These are phyloP conservation scores for Chloroclystis v-ata DNA, from an alignment of 2,888 invertebrate species.

Conservation along the genomic window DNA sequence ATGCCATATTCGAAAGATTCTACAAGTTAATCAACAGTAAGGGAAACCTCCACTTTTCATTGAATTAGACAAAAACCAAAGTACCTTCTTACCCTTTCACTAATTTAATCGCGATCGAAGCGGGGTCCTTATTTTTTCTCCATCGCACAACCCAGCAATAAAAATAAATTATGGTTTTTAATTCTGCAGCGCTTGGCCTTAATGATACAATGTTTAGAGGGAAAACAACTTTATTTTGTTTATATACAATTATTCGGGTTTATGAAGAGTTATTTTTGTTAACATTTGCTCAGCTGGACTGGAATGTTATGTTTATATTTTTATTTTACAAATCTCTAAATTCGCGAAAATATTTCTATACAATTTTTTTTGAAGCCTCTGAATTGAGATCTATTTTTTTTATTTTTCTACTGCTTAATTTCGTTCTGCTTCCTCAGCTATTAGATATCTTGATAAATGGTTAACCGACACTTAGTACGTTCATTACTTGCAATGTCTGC, in stretches of 20 bases:
- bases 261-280: conserved; percentile 11
- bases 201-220: conserved; percentile 22
- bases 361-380: too few species aligned
- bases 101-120: conserved; percentile 64
- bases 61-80: conserved; percentile 42
- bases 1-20: neutral
- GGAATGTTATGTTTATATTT: neutral
- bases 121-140: conserved; percentile 41
- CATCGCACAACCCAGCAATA: conserved; percentile 50
- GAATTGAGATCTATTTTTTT: too few species aligned
- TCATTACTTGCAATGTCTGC: conserved; percentile 11
- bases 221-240: conserved; percentile 25
- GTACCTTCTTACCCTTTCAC: conserved; percentile 35
- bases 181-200: conserved; percentile 41
- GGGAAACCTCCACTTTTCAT: conserved; percentile 16
- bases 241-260: conserved; percentile 17
- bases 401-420: too few species aligned
- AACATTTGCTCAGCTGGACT: neutral
- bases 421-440: neutral
- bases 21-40: neutral
- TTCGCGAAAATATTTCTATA: too few species aligned
- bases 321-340: neutral
- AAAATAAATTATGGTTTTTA: conserved; percentile 72
- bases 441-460: neutral
- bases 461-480: neutral